Conservation (phyloP, 1,140 invertebrate genomes). For the Heterodera schachtii region DNA sequence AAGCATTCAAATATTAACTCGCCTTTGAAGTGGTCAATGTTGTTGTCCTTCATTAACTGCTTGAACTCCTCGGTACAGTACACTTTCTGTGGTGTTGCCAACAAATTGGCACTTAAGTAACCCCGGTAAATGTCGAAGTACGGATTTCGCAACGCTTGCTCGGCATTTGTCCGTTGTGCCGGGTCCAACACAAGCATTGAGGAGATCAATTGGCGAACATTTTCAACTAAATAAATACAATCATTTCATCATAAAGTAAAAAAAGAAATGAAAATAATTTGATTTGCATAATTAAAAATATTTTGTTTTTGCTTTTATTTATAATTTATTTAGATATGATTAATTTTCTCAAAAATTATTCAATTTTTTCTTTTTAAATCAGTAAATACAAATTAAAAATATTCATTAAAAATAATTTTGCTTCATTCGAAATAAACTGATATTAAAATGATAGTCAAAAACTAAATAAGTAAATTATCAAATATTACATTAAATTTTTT, state of each 20-base stretch:
- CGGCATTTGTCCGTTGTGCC: constrained; percentile 91
- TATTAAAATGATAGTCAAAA: too few relatives aligned
- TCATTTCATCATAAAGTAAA: too few relatives aligned
- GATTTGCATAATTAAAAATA: too few relatives aligned
- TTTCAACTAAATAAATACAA: constrained; percentile 32
- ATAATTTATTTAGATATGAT: too few relatives aligned
- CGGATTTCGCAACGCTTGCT: constrained; percentile 92
- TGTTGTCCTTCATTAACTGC: constrained; percentile 13
- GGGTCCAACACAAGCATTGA: constrained; percentile 99
- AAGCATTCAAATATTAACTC: background rate
- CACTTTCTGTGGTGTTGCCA: constrained; percentile 29
- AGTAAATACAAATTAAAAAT: too few relatives aligned
- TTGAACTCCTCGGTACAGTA: constrained; percentile 19
- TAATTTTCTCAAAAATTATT: too few relatives aligned
- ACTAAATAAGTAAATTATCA: background rate
- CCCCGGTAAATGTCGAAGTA: constrained; percentile 75
- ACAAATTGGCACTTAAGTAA: constrained; percentile 27
- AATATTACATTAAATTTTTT: too few relatives aligned
- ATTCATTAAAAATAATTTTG: too few relatives aligned
- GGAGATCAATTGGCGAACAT: constrained; percentile 85
- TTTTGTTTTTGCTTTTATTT: too few relatives aligned
- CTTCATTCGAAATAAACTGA: too few relatives aligned
- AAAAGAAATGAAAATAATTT: too few relatives aligned
- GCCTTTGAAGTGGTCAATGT: constrained; percentile 8
- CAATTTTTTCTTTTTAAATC: too few relatives aligned